Percentiles rank a stretch among this genome's conserved stretches.
Evolutionary conservation across 2,113 vertebrate species (phyloP).

Genomic region (Ascaphus truei): DNA sequence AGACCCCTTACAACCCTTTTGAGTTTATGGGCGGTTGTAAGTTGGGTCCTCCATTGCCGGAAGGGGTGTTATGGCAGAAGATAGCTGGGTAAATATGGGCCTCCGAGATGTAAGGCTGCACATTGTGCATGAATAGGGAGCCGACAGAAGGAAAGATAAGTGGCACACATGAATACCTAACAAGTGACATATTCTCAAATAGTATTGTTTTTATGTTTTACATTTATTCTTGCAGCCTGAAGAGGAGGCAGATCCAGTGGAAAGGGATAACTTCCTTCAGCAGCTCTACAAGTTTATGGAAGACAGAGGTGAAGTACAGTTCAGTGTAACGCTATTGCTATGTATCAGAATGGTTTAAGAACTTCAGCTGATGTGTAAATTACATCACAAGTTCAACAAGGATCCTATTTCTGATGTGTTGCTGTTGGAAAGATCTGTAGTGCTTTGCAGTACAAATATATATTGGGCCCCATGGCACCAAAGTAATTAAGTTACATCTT

Average conservation of each 20-base stretch:
- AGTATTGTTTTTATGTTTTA: no score
- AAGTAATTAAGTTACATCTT: not conserved
- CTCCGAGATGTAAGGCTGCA: no score
- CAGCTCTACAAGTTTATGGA: constrained; percentile 99
- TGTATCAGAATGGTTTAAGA: not conserved
- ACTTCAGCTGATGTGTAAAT: not conserved
- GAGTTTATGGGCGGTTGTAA: no score
- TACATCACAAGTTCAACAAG: no score
- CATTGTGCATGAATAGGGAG: no score
- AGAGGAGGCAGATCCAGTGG: constrained; percentile 92
- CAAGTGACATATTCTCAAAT: no score
- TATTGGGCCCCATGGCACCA: not conserved
- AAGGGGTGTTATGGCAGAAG: no score
- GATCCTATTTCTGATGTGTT: not conserved
- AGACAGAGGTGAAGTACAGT: constrained; percentile 80
- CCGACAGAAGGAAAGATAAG: no score
- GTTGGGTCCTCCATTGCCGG: no score
- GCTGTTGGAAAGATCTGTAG: not conserved
- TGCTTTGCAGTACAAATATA: not conserved
- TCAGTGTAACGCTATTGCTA: not conserved
- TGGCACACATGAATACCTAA: no score
- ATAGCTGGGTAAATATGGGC: no score
- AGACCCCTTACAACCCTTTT: no score
- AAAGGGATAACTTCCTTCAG: constrained; percentile 95
- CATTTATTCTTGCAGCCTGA: constrained; percentile 81